These are phyloP conservation scores for Nephrotoma guestfalica DNA, from an alignment of 2,888 invertebrate genomes.

Conservation along the genomic window DNA sequence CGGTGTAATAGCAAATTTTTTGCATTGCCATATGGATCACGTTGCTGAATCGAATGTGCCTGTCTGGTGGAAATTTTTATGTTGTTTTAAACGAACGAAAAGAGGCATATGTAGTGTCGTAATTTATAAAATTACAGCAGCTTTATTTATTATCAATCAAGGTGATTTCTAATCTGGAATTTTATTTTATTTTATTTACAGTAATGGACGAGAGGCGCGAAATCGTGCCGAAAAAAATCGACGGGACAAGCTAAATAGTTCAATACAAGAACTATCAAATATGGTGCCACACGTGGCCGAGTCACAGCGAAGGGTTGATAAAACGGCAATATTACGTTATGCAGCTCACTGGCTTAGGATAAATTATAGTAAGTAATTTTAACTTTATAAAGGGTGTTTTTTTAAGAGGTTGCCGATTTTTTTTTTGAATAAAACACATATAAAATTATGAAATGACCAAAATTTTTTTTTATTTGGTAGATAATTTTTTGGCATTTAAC, in stretches of 20 bases:
- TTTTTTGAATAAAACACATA: too few relatives aligned
- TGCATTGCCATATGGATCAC: neutral
- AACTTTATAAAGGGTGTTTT: too few relatives aligned
- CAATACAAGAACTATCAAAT: slow-evolving; percentile 66
- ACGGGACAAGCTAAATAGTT: slow-evolving; percentile 74
- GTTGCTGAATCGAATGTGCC: neutral
- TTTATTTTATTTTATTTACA: slow-evolving; percentile 18
- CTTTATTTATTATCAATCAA: too few relatives aligned
- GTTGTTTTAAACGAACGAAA: neutral
- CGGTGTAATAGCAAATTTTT: neutral
- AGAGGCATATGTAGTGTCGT: neutral
- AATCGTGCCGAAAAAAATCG: slow-evolving; percentile 86
- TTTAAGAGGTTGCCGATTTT: too few relatives aligned
- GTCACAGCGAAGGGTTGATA: slow-evolving; percentile 74
- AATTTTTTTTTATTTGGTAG: too few relatives aligned
- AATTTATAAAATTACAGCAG: neutral
- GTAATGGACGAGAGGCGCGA: slow-evolving; percentile 61
- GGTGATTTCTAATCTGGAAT: neutral
- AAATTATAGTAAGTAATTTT: slow-evolving; percentile 40
- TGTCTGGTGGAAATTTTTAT: neutral
- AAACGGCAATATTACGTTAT: slow-evolving; percentile 76
- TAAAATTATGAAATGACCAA: too few relatives aligned
- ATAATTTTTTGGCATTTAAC: too few relatives aligned
- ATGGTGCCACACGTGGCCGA: slow-evolving; percentile 72
- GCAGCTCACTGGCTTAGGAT: slow-evolving; percentile 75